Evolutionary conservation across 2,797 vertebrate species (phyloP), one percentile per base, ranked within the genome.

Genomic region (Argya squamiceps): DNA sequence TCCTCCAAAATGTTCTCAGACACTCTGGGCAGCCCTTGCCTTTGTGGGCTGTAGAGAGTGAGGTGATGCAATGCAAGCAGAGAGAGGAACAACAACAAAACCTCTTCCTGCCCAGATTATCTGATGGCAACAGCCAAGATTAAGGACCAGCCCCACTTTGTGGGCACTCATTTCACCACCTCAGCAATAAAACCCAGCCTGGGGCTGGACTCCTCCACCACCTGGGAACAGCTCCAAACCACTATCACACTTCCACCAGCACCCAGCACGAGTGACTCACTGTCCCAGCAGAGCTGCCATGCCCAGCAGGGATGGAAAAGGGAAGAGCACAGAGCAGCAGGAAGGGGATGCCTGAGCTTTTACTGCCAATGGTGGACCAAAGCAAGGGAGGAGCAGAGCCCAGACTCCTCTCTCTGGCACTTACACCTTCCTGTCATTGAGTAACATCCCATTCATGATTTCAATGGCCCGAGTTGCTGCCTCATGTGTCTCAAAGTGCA

Each of bases 391-490:
- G 9, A 86, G 41, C 47, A 86, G 44, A 63, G 63, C 12, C 1
- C 8, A 41, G 12, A 0, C 23, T 19, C 27, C 32, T 15, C 30
- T 63, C 44, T 36, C 44, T 1, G 0, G 36, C 75, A 98, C 99
- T 98, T 98, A 99, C 99, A 99, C 99, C 98, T 99, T 99, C 53
- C 99, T 98, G 85, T 99, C 99, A 11, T 99, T 99, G 76, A 99
- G 98, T 80, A 99, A 96, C 99, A 99, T 99, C 90, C 99, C 99
- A 9, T 99, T 99, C 99, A 99, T 99, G 63, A 99, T 99, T 13
- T 98, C 97, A 26, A 99, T 99, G 80, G 99, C 99, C 39, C 98
- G 98, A 96, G 98, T 98, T 0, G 99, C 99, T 36, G 99, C 99
- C 96, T 99, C 99, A 0, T 99, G 98, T 2, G 99, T 99, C 97